These are phyloP conservation scores for Alloplasta piceator DNA, from an alignment of 2,888 invertebrate species.

Conservation along the genomic window DNA sequence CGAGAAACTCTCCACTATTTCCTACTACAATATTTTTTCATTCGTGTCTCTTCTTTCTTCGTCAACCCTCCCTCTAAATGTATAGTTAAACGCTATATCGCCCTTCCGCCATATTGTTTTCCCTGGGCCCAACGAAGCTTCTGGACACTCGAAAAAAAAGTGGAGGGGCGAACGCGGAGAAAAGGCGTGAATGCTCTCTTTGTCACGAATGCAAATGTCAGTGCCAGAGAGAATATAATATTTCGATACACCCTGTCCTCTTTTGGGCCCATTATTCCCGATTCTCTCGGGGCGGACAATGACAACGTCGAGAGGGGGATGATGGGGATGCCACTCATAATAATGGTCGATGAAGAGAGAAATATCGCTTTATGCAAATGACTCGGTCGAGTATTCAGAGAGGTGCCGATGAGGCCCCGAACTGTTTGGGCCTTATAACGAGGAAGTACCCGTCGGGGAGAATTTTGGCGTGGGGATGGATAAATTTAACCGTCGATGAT, in stretches of 20 bases:
- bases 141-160: conserved; percentile 58
- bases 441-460: too few relatives aligned
- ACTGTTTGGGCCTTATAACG: too few relatives aligned
- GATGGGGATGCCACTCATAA: conserved; percentile 74
- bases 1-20: conserved; percentile 29
- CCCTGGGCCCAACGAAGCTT: conserved; percentile 8
- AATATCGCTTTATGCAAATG: conserved; percentile 80
- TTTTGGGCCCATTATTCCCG: conserved; percentile 69
- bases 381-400: too few relatives aligned
- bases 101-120: conserved; percentile 5
- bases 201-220: conserved; percentile 80
- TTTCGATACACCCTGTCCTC: conserved; percentile 58
- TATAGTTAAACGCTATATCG: background rate
- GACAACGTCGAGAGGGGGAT: conserved; percentile 55
- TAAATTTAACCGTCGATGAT: too few relatives aligned
- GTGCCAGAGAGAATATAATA: conserved; percentile 60
- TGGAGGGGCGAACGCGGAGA: conserved; percentile 71
- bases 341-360: conserved; percentile 81
- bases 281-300: conserved; percentile 70
- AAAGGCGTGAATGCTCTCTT: conserved; percentile 82
- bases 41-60: background rate
- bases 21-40: conserved; percentile 14
- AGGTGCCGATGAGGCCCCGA: too few relatives aligned
- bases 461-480: too few relatives aligned
- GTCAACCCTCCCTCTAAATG: background rate